Evolutionary conservation across 2,888 invertebrate species (phyloP), one percentile per base, ranked within the genome.

Genomic region (Timema cristinae): DNA sequence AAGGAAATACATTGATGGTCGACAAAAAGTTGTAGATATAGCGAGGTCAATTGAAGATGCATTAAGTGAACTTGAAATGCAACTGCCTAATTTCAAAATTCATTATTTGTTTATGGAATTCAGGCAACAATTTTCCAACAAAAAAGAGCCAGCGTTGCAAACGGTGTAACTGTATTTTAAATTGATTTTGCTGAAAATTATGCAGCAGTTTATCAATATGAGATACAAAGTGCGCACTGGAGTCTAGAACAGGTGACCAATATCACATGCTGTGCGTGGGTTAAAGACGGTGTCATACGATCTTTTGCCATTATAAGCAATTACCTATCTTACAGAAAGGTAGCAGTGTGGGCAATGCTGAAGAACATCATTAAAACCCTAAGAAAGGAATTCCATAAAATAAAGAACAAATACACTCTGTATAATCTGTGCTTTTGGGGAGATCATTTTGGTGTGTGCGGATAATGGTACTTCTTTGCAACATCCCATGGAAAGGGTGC

Each of bases 181-280:
- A 61, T 61, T 10, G 8, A 61, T 48, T 61, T 61, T 15, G 61
- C 61, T 61, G 61, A 61, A 61, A 61, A 61, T 61, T 61, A 61
- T 61, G 61, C 61, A 61, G 61, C 48, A 15, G 6, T 61, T 61
- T 61, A 32, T 7, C 16, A 61, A 61, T 7, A 15, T n/a, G 61
- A 61, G 61, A 61, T 16, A 61, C 61, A 61, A 48, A 61, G 47
- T 47, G 61, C 16, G 32, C 61, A 61, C 48, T 61, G 61, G 61
- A 61, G 61, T 48, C 61, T 16, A 6, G 48, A 48, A 7, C 61
- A 61, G 16, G 16, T 61, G 2, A 61, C 61, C 11, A 48, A 16
- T 47, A 16, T 61, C 13, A 61, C 61, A 47, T 61, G 59, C 32
- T 59, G 61, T 61, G 16, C 48, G 11, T 61, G 16, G 61, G 47